Percentiles rank a stretch among this genome's conserved stretches.
These are phyloP conservation scores for Pteria penguin DNA, from an alignment of 2,888 invertebrate species.

Conservation along the genomic window DNA sequence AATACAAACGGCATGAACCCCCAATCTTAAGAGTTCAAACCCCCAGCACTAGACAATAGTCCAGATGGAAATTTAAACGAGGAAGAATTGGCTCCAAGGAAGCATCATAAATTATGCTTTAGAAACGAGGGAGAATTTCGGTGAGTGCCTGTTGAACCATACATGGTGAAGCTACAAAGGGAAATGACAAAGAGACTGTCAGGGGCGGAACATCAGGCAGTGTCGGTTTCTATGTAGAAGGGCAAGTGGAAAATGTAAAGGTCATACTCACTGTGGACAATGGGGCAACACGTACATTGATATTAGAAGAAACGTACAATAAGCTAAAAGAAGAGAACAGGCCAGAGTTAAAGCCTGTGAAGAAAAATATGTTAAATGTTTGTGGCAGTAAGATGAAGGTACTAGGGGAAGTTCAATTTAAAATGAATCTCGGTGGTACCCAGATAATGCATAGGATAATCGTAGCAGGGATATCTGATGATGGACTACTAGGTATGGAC, in stretches of 20 bases:
- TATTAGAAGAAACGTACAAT: not conserved
- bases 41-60: too few relatives aligned
- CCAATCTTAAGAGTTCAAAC: too few relatives aligned
- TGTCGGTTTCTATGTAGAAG: not conserved
- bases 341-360: not conserved
- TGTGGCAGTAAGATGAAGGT: not conserved
- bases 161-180: not conserved
- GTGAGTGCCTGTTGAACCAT: not conserved
- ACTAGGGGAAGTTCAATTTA: not conserved
- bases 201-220: not conserved
- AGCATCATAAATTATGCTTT: too few relatives aligned
- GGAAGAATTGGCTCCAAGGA: too few relatives aligned
- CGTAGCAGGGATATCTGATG: not conserved
- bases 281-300: not conserved
- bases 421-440: not conserved
- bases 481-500: not conserved
- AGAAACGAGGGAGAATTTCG: not conserved
- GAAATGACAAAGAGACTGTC: not conserved
- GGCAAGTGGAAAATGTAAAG: not conserved
- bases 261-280: not conserved
- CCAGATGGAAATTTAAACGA: too few relatives aligned
- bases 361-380: too few relatives aligned
- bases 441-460: not conserved
- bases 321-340: not conserved
- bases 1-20: too few relatives aligned